Percentiles rank a stretch among this genome's conserved stretches.
Conservation (phyloP, 2,797 vertebrate genomes). For the Peromyscus eremicus region DNA sequence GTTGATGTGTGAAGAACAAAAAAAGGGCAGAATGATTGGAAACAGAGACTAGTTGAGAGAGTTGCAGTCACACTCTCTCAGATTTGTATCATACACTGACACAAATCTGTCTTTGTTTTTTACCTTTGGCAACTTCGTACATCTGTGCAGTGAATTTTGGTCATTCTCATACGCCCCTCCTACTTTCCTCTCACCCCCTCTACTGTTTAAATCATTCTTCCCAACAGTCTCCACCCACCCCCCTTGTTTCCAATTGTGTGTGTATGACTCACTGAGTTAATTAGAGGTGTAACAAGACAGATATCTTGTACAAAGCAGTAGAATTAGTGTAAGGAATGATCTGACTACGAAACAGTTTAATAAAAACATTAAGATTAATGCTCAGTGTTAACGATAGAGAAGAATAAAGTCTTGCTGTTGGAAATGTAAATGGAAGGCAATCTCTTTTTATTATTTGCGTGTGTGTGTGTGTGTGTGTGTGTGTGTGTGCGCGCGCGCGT, state of each 20-base stretch:
- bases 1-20: not conserved
- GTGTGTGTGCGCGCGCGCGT: not conserved
- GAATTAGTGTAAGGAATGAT: not conserved
- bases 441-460: not conserved
- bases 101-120: not conserved
- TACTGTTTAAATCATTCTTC: not conserved
- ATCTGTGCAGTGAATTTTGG: not conserved
- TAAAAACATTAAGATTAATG: conserved; percentile 30
- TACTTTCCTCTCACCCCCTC: not conserved
- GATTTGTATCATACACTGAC: not conserved
- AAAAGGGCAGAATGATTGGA: not conserved
- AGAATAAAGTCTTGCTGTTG: not conserved
- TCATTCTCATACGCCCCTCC: not conserved
- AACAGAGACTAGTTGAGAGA: not conserved
- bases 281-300: not conserved
- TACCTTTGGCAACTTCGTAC: not conserved
- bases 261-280: not conserved
- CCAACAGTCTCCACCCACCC: not conserved
- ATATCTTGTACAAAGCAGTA: not conserved
- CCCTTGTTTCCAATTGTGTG: not conserved
- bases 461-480: not conserved
- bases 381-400: not conserved
- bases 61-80: not conserved
- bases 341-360: not conserved
- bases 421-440: not conserved